These are phyloP conservation scores for Leptodactylus fuscus DNA, from an alignment of 2,113 vertebrate species.

Conservation along the genomic window DNA sequence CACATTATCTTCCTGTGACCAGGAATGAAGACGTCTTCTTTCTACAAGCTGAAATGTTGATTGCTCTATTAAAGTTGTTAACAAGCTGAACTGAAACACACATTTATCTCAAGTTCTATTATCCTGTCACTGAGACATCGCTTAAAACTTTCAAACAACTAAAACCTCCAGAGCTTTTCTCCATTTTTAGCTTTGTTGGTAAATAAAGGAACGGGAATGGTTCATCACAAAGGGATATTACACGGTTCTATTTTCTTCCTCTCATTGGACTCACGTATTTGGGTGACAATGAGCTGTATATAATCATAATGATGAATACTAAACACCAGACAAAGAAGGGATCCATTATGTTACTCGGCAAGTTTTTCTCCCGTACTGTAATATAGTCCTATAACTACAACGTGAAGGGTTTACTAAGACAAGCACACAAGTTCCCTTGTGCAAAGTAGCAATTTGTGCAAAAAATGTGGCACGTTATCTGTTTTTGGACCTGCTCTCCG, in stretches of 20 bases:
- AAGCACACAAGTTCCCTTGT: too few relatives aligned
- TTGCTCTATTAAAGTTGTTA: slow-evolving; percentile 54
- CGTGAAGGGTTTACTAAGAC: too few relatives aligned
- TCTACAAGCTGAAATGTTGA: slow-evolving; percentile 35
- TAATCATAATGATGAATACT: background rate
- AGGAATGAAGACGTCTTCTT: slow-evolving; percentile 18
- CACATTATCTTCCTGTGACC: slow-evolving; percentile 41
- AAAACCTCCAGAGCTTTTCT: background rate
- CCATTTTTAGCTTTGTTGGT: background rate
- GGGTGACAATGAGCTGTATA: too few relatives aligned
- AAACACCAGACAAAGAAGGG: background rate
- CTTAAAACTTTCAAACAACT: slow-evolving; percentile 23
- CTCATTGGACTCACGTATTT: background rate
- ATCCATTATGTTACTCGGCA: too few relatives aligned
- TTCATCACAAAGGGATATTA: background rate
- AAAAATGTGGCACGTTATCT: too few relatives aligned
- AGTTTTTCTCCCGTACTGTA: too few relatives aligned
- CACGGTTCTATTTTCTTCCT: background rate
- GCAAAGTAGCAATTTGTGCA: too few relatives aligned
- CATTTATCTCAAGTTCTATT: slow-evolving; percentile 23
- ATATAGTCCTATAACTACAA: too few relatives aligned
- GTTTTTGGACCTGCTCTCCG: too few relatives aligned
- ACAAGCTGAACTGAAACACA: slow-evolving; percentile 15
- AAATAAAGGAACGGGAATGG: background rate
- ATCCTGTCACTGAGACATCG: slow-evolving; percentile 38